Conservation (phyloP, 2,888 invertebrate genomes). For the Druceiella hillmani region DNA sequence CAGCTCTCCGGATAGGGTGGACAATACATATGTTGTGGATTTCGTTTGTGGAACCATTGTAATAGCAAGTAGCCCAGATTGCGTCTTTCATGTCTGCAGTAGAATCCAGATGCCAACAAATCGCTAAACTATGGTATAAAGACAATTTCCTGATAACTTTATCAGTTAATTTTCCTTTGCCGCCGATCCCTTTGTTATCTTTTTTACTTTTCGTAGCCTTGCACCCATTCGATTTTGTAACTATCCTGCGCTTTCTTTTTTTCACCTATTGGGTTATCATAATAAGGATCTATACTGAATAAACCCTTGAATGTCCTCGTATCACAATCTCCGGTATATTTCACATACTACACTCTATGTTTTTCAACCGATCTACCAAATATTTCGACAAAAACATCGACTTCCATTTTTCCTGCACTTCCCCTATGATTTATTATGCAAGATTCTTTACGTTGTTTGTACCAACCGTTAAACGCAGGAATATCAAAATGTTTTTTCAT, state of each 20-base stretch:
- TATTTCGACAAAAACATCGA: slow-evolving; percentile 16
- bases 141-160: background rate
- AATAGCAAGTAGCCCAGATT: background rate
- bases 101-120: background rate
- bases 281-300: slow-evolving; percentile 9
- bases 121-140: background rate
- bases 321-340: slow-evolving; percentile 18
- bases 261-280: slow-evolving; percentile 10
- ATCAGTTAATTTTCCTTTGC: background rate
- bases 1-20: background rate
- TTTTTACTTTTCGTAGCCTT: slow-evolving; percentile 5
- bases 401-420: slow-evolving; percentile 18
- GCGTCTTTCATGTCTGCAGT: background rate
- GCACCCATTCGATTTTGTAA: background rate
- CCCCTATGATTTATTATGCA: slow-evolving; percentile 15
- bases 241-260: slow-evolving; percentile 6
- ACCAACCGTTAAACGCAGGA: slow-evolving; percentile 10
- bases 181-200: background rate
- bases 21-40: background rate
- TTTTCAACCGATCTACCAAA: slow-evolving; percentile 14
- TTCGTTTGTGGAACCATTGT: background rate
- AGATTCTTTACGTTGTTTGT: slow-evolving; percentile 12
- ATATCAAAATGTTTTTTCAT: background rate
- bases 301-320: slow-evolving; percentile 12
- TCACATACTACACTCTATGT: slow-evolving; percentile 11